Conservation (phyloP, 2,113 vertebrate species). For the Enhydra lutris region DNA sequence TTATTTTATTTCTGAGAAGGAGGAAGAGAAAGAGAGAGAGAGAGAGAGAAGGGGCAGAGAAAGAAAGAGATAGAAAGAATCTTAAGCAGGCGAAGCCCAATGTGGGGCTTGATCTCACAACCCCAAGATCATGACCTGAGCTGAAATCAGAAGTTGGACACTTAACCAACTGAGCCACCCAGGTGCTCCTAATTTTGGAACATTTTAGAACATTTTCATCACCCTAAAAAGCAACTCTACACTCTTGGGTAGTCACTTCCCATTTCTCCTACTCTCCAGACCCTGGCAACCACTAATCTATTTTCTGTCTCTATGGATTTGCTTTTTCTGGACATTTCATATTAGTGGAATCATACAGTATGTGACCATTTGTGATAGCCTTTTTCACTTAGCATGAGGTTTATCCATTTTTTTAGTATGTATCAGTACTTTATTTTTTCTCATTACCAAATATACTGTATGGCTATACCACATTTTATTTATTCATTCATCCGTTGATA, state of each 20-base stretch:
- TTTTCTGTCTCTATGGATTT: neutral
- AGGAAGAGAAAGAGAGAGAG: neutral
- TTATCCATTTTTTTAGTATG: neutral
- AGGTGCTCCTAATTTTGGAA: neutral
- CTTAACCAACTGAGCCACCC: neutral
- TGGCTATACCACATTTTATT: neutral
- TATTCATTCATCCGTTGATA: neutral
- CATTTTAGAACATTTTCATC: neutral
- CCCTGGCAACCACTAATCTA: neutral
- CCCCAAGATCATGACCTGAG: neutral
- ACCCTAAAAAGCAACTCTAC: neutral
- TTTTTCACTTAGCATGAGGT: neutral
- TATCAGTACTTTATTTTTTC: neutral
- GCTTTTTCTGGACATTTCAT: neutral
- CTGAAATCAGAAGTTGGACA: neutral
- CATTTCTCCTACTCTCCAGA: neutral
- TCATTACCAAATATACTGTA: neutral
- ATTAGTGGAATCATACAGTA: neutral
- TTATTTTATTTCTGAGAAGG: neutral
- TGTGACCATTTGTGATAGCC: neutral
- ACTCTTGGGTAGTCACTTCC: neutral
- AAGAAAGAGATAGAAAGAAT: neutral
- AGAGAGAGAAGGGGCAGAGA: neutral
- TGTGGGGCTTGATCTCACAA: neutral
- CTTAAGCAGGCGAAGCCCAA: neutral